Base-by-base conservation (phyloP, 2,888 invertebrate species). In the Pterostichus niger region DNA sequence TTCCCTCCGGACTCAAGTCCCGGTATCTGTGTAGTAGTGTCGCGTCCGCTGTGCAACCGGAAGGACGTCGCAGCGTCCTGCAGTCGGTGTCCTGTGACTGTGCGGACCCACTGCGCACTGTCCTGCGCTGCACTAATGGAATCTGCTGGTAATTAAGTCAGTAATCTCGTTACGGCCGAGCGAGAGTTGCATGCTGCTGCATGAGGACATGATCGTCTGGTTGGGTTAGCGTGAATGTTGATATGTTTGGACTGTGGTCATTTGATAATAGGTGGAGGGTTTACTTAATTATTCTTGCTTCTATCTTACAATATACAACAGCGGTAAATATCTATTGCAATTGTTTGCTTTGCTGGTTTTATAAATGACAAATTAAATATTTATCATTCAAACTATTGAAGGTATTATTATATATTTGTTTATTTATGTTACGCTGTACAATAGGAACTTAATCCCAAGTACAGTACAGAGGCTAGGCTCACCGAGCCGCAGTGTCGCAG, bases 81-180 rank as follows among this genome's bases (percentile, higher is more conserved):
- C 17, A 17, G 24, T 15, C 56, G 9, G 9, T n/a, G 40, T 40
- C n/a, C 52, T 52, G 52, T 52, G 52, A 52, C 52, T 52, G 52
- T 52, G 13, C 9, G n/a, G n/a, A 52, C 17, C 56, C 56, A 56
- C 17, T 17, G 17, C 56, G 10, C 56, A 10, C 17, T 56, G 56
- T 31, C 52, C 52, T 52, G 13, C 13, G 10, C 52, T 52, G 9
- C 17, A 13, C 64, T 64, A 64, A 64, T 64, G 64, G 64, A 33
- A 64, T 64, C 64, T 40, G 40, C 35, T 35, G n/a, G 64, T 64
- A 64, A 64, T 64, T 64, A 64, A 64, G 64, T 64, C 35, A 9
- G 64, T 64, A 64, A 64, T 64, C 64, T 64, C 35, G 64, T 64
- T 64, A 64, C 7, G 24, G 56, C 10, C 17, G 24, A 56, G 56